These are phyloP conservation scores for Neoitamus cyanurus DNA, from an alignment of 2,888 invertebrate species.

Conservation along the genomic window DNA sequence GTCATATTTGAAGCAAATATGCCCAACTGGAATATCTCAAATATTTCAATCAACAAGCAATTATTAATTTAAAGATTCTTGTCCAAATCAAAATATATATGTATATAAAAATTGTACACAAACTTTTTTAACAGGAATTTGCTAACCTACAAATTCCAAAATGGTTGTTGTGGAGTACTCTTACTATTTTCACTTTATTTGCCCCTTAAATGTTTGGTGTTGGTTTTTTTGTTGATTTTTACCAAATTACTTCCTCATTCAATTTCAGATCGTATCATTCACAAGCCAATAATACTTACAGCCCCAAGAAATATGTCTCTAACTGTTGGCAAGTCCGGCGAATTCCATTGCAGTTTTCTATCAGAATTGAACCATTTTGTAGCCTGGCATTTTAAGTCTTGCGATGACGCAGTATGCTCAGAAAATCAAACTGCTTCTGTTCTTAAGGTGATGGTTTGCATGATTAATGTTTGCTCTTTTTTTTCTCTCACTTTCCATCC, in stretches of 20 bases:
- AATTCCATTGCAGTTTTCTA: slow-evolving; percentile 82
- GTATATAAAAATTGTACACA: neutral
- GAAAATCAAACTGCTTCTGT: slow-evolving; percentile 56
- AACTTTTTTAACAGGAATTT: neutral
- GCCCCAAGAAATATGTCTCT: slow-evolving; percentile 83
- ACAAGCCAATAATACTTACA: slow-evolving; percentile 83
- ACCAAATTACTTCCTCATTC: neutral
- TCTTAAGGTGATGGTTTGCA: slow-evolving; percentile 56
- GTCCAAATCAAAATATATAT: no score
- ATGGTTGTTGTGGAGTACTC: neutral
- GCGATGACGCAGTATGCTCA: slow-evolving; percentile 56
- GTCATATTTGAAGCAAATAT: no score
- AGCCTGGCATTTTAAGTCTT: slow-evolving; percentile 73
- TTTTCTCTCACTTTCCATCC: no score
- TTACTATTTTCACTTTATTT: neutral
- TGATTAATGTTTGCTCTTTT: slow-evolving; percentile 42
- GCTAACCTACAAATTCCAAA: neutral
- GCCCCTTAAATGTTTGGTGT: slow-evolving; percentile 42
- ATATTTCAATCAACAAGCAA: no score
- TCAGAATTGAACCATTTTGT: slow-evolving; percentile 88
- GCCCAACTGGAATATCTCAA: no score
- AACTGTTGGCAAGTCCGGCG: slow-evolving; percentile 76
- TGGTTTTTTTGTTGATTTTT: slow-evolving; percentile 43
- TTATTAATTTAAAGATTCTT: no score
- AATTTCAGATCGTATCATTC: slow-evolving; percentile 82